Evolutionary conservation across 2,888 invertebrate genomes (phyloP), one percentile per base, ranked within the genome.

Genomic region (Pterobdella sp.): DNA sequence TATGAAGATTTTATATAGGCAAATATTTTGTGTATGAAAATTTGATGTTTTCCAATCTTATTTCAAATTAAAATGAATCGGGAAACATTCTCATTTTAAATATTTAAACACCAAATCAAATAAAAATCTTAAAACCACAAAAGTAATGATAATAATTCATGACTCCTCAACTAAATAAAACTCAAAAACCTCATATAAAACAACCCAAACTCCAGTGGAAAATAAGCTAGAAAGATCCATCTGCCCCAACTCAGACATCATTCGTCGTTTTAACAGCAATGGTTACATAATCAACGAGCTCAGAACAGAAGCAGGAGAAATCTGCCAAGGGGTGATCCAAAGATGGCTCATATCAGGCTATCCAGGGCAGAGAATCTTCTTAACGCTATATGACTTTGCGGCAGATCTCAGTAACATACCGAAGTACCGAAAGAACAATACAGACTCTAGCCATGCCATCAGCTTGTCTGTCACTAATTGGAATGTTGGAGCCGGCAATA

Each of bases 161-260:
- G n/a, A n/a, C n/a, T n/a, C n/a, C n/a, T n/a, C n/a, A n/a, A n/a
- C n/a, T n/a, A n/a, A n/a, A 42, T 42, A 18, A 18, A 4, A 7
- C 60, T 14, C 60, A 56, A 56, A 4, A 56, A 22, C 60, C n/a
- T n/a, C 7, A 4, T 4, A 56, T n/a, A 4, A 4, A 3, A 4
- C n/a, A 56, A 56, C 60, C 60, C 42, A 42, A 18, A 56, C 4
- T 26, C 18, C 60, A 67, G 67, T 67, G 36, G 67, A 67, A 42
- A 56, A 56, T 26, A 56, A 22, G n/a, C 10, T 4, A 56, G 3
- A n/a, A 14, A 4, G 18, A 22, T 26, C 60, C 26, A 7, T 26
- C n/a, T 56, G 60, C n/a, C 60, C 7, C 4, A 4, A 56, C 4
- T 7, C 60, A 4, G 60, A 56, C 4, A 22, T 56, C 60, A 14